Percentiles rank a stretch among this genome's conserved stretches.
Conservation (phyloP, 2,113 vertebrate species). For the Brienomyrus brachyistius region DNA sequence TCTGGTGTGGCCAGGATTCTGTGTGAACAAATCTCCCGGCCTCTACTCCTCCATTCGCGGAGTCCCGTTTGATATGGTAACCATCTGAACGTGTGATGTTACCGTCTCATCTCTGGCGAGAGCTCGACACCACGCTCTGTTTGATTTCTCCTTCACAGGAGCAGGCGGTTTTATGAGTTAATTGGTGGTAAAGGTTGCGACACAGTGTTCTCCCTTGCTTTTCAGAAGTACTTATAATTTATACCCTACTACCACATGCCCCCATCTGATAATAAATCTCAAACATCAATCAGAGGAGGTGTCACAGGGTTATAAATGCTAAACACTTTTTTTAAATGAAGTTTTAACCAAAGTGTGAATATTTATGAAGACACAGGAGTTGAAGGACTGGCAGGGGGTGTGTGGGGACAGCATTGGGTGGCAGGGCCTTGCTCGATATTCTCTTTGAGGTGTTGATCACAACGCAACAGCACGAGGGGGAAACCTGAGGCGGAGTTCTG, state of each 20-base stretch:
- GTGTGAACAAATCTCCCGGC: not conserved
- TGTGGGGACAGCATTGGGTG: not conserved
- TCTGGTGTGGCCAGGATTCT: not conserved
- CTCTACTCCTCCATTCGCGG: not conserved
- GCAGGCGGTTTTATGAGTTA: not conserved
- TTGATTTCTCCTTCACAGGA: not conserved
- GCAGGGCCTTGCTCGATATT: not conserved
- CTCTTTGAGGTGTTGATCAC: not conserved
- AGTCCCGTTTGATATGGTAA: not conserved
- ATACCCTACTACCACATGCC: not conserved
- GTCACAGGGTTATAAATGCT: not conserved
- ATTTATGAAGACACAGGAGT: not conserved
- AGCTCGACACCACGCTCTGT: not conserved
- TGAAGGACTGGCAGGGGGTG: not conserved
- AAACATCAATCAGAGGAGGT: not conserved
- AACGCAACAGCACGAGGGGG: too few species aligned
- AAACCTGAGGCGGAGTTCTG: too few species aligned
- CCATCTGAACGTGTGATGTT: not conserved
- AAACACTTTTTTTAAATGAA: not conserved
- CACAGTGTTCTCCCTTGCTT: not conserved
- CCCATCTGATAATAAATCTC: not conserved
- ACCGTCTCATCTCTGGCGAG: not conserved
- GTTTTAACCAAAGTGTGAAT: not conserved
- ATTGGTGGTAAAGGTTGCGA: not conserved
- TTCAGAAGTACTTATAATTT: not conserved